Conservation (phyloP, 2,797 vertebrate species). For the Clarias fuscus region DNA sequence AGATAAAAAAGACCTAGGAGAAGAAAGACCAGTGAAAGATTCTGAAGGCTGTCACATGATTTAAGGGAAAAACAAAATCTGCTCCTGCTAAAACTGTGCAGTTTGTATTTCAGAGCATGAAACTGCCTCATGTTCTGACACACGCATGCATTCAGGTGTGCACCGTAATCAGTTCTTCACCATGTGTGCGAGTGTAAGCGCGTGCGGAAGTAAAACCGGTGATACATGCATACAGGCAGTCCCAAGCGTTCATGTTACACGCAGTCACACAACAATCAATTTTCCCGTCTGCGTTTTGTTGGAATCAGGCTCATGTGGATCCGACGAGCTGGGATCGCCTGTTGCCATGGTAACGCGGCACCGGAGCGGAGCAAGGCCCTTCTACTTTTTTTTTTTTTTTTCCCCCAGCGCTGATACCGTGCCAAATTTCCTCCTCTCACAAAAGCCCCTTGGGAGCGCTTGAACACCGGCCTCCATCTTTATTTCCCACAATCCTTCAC, state of each 20-base stretch:
- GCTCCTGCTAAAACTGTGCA: conserved; percentile 31
- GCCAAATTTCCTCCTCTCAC: conserved; percentile 63
- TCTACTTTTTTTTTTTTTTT: conserved; percentile 46
- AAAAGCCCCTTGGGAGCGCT: conserved; percentile 62
- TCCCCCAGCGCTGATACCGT: conserved; percentile 54
- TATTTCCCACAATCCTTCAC: conserved; percentile 49
- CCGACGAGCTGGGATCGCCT: conserved; percentile 49
- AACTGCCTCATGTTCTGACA: conserved; percentile 44
- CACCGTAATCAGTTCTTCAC: conserved; percentile 13
- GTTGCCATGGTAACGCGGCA: conserved; percentile 63
- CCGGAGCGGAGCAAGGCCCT: conserved; percentile 49
- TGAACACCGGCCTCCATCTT: conserved; percentile 48
- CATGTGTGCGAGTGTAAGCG: background rate
- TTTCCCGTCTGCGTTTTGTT: conserved; percentile 36
- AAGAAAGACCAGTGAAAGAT: background rate
- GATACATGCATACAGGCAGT: background rate
- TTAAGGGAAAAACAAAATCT: conserved; percentile 33
- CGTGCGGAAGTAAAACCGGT: background rate
- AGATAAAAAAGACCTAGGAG: background rate
- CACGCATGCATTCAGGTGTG: background rate
- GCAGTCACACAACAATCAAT: conserved; percentile 41
- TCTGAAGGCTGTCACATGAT: conserved; percentile 21
- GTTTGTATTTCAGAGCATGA: conserved; percentile 47
- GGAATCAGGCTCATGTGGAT: conserved; percentile 38
- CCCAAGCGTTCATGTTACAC: conserved; percentile 1